These are phyloP conservation scores for Orchesella flavescens DNA, from an alignment of 2,888 invertebrate species.

Conservation along the genomic window DNA sequence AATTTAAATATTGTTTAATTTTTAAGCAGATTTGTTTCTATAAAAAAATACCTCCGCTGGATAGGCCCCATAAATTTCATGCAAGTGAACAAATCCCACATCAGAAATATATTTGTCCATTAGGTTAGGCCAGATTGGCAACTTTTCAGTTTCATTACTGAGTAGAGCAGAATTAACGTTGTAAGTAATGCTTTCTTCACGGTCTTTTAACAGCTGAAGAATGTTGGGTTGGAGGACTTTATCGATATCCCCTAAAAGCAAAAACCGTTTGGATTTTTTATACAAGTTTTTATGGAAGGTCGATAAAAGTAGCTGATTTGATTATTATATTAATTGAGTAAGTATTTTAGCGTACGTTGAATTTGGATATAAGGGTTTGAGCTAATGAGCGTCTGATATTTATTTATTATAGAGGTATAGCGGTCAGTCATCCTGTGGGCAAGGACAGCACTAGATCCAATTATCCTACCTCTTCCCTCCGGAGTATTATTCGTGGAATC, in stretches of 20 bases:
- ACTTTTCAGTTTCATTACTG: not conserved
- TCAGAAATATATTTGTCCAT: slow-evolving; percentile 15
- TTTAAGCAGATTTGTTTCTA: not conserved
- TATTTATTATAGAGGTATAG: not conserved
- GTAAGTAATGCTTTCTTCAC: too few relatives aligned
- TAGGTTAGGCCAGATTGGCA: not conserved
- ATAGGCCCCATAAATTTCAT: not conserved
- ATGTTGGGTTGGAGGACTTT: too few relatives aligned
- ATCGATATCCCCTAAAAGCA: too few relatives aligned
- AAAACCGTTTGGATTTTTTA: too few relatives aligned
- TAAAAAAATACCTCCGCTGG: not conserved
- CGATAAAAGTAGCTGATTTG: too few relatives aligned
- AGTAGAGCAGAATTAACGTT: too few relatives aligned
- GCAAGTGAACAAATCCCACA: not conserved
- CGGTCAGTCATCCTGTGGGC: slow-evolving; percentile 14
- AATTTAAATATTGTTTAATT: not conserved
- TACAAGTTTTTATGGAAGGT: too few relatives aligned
- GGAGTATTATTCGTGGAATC: not conserved
- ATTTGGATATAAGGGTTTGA: not conserved
- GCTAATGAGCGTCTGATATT: not conserved
- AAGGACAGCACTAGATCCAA: slow-evolving; percentile 13
- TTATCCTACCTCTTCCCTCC: not conserved
- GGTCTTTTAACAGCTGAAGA: too few relatives aligned
- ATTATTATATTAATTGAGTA: too few relatives aligned
- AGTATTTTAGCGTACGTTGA: not conserved